Percentiles rank a stretch among this genome's conserved stretches.
phyloP scores from a whole-genome alignment of 2,888 invertebrate species.

The Drosophila neotestacea region DNA sequence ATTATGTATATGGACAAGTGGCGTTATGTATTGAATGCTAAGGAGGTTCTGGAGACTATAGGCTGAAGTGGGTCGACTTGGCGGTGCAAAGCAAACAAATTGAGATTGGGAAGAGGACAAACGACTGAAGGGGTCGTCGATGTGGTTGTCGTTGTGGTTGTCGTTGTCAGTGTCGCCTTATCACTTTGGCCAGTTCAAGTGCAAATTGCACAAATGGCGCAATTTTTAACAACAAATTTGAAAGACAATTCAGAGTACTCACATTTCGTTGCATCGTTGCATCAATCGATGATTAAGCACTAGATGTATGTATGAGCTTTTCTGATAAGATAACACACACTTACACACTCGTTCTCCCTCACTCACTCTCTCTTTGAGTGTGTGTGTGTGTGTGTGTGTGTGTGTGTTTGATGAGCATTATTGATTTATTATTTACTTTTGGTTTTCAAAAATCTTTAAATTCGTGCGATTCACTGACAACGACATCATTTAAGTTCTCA shows the following conservation, averaged over 20 bases:
- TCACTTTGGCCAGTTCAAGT: conserved; percentile 71
- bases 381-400: no score
- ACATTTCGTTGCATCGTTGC: conserved; percentile 39
- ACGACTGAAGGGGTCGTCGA: conserved; percentile 7
- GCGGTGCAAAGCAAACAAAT: conserved; percentile 52
- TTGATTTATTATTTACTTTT: conserved; percentile 53
- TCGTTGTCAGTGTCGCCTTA: conserved; percentile 30
- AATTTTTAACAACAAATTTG: conserved; percentile 32
- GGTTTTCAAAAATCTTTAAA: conserved; percentile 64
- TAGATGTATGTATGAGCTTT: conserved; percentile 49
- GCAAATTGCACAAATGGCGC: conserved; percentile 71
- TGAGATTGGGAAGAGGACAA: conserved; percentile 62
- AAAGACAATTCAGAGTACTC: conserved; percentile 25
- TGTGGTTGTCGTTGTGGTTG: not conserved
- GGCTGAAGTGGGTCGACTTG: conserved; percentile 60
- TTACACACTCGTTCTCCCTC: conserved; percentile 8
- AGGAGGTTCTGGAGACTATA: conserved; percentile 25
- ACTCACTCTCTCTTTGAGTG: no score
- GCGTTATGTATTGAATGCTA: not conserved
- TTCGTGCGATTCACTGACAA: conserved; percentile 37
- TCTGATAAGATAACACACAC: conserved; percentile 70
- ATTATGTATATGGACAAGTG: conserved; percentile 10
- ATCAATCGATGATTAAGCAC: conserved; percentile 48
- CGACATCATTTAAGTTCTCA: conserved; percentile 51
- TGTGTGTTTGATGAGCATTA: conserved; percentile 31